Conservation (phyloP, 1,140 invertebrate genomes). For the Watersipora subatra region DNA sequence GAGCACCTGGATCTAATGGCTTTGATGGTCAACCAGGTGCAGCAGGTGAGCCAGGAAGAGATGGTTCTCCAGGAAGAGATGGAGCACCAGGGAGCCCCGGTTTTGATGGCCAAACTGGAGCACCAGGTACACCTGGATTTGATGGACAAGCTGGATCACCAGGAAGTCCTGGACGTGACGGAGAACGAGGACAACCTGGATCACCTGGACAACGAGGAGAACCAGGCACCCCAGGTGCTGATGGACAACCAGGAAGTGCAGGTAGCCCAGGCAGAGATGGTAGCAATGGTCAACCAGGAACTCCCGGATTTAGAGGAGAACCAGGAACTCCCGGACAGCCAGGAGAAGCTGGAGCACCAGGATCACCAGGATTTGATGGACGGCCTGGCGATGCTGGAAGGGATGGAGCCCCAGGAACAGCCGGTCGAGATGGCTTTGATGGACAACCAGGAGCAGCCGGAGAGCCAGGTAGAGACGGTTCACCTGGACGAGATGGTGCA, state of each 20-base stretch:
- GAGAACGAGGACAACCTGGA: not conserved
- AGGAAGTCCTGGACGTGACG: slow-evolving; percentile 1
- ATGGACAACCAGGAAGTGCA: not conserved
- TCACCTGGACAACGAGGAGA: not conserved
- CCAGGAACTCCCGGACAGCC: slow-evolving; percentile 44
- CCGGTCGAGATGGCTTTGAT: not conserved
- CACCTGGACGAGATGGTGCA: not conserved
- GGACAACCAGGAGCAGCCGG: not conserved
- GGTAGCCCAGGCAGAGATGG: slow-evolving; percentile 4
- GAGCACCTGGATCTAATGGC: not conserved
- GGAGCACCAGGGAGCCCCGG: not conserved
- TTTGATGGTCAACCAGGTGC: not conserved
- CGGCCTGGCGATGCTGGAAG: slow-evolving; percentile 47
- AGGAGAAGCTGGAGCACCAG: slow-evolving; percentile 49
- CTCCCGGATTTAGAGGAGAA: slow-evolving; percentile 38
- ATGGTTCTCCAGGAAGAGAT: not conserved
- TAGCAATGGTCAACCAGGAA: slow-evolving; percentile 13
- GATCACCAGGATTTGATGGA: slow-evolving; percentile 31
- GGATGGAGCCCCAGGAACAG: not conserved
- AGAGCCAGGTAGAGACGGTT: not conserved
- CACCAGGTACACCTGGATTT: not conserved
- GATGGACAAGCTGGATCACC: not conserved
- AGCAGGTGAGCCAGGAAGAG: not conserved
- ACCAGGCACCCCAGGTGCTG: not conserved
- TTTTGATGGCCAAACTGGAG: too few relatives aligned